Percentiles rank a stretch among this genome's conserved stretches.
Conservation (phyloP, 2,888 invertebrate species). For the Drosophila anomelani region DNA sequence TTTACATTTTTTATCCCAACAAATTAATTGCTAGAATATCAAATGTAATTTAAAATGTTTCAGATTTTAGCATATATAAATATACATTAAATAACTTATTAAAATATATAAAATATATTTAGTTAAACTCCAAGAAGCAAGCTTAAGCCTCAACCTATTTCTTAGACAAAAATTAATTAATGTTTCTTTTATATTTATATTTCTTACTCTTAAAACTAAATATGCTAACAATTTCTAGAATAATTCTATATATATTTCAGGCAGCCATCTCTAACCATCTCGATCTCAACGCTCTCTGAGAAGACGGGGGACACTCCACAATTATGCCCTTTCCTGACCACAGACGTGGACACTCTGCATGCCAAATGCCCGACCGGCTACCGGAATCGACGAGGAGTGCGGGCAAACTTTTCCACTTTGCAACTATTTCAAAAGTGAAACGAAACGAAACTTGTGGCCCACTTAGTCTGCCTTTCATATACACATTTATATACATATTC, state of each 20-base stretch:
- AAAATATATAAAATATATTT: not conserved
- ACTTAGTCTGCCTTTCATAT: conserved; percentile 34
- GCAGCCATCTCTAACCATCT: not conserved
- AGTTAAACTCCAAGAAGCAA: no score
- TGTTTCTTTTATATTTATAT: not conserved
- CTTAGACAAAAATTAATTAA: not conserved
- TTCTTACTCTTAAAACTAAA: not conserved
- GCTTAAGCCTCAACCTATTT: not conserved
- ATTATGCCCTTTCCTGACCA: conserved; percentile 52
- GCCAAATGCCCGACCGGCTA: conserved; percentile 53
- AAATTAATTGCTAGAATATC: no score
- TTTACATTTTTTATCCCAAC: no score
- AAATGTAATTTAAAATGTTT: no score
- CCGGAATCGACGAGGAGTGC: conserved; percentile 3
- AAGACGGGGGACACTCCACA: conserved; percentile 35
- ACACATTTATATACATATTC: conserved; percentile 48
- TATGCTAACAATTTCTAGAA: not conserved
- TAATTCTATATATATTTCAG: not conserved
- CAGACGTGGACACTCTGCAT: conserved; percentile 66
- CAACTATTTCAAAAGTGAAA: conserved; percentile 77
- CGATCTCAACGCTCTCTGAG: not conserved
- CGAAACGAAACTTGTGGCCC: conserved; percentile 69
- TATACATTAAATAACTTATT: not conserved
- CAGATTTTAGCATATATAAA: not conserved
- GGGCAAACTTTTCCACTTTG: conserved; percentile 74